A percentile compares a stretch with the other conserved stretches of the same genome.
Conservation (phyloP, 1,140 invertebrate genomes). For the Camponotus floridanus region DNA sequence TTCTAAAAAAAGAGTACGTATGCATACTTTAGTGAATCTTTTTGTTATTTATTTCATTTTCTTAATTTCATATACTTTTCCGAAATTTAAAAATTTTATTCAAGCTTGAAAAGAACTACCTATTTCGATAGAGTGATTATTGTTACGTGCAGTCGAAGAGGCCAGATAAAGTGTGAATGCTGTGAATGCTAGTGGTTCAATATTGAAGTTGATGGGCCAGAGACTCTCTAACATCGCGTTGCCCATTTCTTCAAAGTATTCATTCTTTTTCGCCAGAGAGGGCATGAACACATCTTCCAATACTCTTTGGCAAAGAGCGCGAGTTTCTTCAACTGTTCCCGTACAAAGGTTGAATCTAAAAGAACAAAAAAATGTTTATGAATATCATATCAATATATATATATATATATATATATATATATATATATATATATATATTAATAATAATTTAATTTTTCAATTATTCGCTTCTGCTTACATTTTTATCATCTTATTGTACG, state of each 20-base stretch:
- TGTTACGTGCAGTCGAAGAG: constrained; percentile 77
- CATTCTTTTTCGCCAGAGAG: constrained; percentile 69
- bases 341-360: constrained; percentile 86
- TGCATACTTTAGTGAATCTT: neutral
- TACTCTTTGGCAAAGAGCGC: constrained; percentile 80
- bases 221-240: constrained; percentile 80
- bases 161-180: constrained; percentile 82
- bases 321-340: constrained; percentile 81
- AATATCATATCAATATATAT: neutral
- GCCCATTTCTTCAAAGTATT: constrained; percentile 81
- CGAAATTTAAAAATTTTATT: constrained; percentile 9
- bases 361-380: neutral
- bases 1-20: no score
- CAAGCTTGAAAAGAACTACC: constrained; percentile 68
- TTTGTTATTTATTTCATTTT: neutral
- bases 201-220: constrained; percentile 83
- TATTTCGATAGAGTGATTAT: constrained; percentile 81
- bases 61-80: neutral
- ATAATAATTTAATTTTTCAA: neutral
- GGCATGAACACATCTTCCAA: constrained; percentile 83
- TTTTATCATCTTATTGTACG: neutral
- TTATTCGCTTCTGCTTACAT: neutral
- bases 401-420: no score
- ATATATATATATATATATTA: no score
- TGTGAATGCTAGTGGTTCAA: constrained; percentile 83